These are phyloP conservation scores for Colletes latitarsis DNA, from an alignment of 1,140 invertebrate genomes.

Conservation along the genomic window DNA sequence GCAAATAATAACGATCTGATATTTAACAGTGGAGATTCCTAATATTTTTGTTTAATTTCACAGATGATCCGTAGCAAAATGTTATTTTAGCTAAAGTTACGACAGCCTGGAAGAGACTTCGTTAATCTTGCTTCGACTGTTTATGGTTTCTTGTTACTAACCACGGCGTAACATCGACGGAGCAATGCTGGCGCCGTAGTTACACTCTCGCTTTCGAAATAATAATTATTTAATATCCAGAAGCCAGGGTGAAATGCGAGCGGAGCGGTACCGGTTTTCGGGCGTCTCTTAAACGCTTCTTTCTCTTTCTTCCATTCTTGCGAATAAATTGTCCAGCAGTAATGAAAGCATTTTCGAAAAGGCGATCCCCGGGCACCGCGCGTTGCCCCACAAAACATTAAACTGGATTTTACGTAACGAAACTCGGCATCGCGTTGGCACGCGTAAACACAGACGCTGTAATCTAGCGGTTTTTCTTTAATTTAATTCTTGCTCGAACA, in stretches of 20 bases:
- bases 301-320: background rate
- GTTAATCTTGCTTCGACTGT: no score
- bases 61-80: no score
- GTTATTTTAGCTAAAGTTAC: no score
- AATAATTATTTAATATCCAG: slow-evolving; percentile 75
- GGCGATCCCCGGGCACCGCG: background rate
- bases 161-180: background rate
- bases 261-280: slow-evolving; percentile 48
- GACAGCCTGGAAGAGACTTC: no score
- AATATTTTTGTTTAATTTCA: no score
- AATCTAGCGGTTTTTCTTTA: background rate
- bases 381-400: background rate
- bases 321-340: background rate
- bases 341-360: slow-evolving; percentile 30
- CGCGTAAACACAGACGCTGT: background rate
- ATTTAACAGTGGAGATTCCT: no score
- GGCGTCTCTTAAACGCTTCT: background rate
- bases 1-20: no score
- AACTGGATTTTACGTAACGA: slow-evolving; percentile 26
- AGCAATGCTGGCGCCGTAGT: slow-evolving; percentile 50
- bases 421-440: no score
- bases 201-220: slow-evolving; percentile 77
- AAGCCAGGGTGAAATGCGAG: slow-evolving; percentile 62
- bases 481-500: no score
- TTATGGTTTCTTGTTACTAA: no score